Percentiles rank a stretch among this genome's conserved stretches.
Conservation (phyloP, 2,888 invertebrate species). For the Sipha maydis region DNA sequence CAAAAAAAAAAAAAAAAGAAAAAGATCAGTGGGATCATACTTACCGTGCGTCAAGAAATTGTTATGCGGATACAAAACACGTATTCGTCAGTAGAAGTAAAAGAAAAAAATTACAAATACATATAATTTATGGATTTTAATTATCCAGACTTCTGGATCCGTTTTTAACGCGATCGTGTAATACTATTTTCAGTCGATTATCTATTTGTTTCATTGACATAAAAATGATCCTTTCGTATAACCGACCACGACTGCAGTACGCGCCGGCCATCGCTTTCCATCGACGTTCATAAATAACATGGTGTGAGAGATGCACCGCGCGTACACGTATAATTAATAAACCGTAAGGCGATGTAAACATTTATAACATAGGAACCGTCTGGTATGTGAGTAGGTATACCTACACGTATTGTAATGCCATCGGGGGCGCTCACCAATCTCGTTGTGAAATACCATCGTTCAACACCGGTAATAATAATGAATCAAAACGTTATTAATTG, state of each 20-base stretch:
- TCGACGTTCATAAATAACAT: neutral
- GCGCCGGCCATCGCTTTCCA: neutral
- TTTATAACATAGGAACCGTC: neutral
- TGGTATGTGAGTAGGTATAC: neutral
- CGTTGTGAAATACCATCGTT: neutral
- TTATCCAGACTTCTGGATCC: too few relatives aligned
- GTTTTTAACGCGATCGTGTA: neutral
- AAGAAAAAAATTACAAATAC: too few relatives aligned
- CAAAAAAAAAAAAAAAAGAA: too few relatives aligned
- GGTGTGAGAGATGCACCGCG: neutral
- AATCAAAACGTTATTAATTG: neutral
- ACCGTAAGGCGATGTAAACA: neutral
- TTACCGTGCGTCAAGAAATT: too few relatives aligned
- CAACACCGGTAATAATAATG: neutral
- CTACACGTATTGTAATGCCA: neutral
- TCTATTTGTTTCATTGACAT: neutral
- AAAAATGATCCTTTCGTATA: neutral
- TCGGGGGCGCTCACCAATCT: neutral
- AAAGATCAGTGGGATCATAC: too few relatives aligned
- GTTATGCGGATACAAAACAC: too few relatives aligned
- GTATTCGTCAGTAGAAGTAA: too few relatives aligned
- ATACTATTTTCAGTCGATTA: neutral
- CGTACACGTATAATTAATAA: neutral
- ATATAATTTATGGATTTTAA: too few relatives aligned
- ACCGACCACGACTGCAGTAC: neutral